Evolutionary conservation across 2,113 vertebrate species (phyloP).

Genomic region (Cavia porcellus): DNA sequence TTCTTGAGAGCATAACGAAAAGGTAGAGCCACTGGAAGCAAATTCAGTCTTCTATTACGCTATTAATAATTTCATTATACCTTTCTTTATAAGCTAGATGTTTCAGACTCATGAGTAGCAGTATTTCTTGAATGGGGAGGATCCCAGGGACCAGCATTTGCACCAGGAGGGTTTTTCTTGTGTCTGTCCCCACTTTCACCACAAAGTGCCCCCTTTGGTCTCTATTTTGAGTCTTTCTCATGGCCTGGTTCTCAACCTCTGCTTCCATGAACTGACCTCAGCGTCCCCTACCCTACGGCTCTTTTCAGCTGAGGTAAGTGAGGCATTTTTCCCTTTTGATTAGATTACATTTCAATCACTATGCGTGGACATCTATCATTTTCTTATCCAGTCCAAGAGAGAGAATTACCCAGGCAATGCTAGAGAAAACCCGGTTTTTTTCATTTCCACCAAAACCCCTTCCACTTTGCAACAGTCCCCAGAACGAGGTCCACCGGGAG

Average conservation of each 20-base stretch:
- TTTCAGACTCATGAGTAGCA: background rate
- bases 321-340: background rate
- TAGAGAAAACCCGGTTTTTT: background rate
- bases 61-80: background rate
- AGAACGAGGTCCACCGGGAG: background rate
- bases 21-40: background rate
- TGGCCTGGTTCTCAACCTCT: background rate
- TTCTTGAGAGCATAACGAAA: background rate
- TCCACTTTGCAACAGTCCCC: background rate
- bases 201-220: accelerated
- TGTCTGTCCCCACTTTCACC: background rate
- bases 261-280: background rate
- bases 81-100: background rate
- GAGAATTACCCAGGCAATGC: background rate
- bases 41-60: background rate
- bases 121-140: background rate
- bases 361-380: background rate
- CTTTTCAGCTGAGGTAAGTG: background rate
- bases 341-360: background rate
- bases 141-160: background rate
- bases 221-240: background rate
- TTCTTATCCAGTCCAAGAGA: background rate
- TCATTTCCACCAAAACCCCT: background rate
- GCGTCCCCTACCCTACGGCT: accelerated
- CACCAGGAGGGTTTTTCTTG: background rate